Evolutionary conservation across 2,888 invertebrate species (phyloP), one percentile per base, ranked within the genome.

Genomic region (Lapara coniferarum): DNA sequence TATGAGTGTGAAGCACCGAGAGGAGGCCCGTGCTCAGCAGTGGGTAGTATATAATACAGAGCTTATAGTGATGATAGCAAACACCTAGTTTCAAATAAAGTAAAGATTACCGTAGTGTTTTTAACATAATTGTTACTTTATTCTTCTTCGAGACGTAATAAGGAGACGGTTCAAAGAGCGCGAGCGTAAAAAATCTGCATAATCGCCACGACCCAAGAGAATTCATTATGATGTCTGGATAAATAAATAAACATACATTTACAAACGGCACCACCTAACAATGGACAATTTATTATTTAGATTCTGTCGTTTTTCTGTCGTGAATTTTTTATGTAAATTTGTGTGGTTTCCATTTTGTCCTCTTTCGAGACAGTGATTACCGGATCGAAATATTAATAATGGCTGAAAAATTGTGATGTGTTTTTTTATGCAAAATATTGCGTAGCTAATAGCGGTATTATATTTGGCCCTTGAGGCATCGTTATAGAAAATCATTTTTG

Each of bases 231-330:
- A 87, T 85, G 87, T 89, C 88, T 88, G 87, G 88, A 88, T 90
- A 90, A 89, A 89, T 90, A 89, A 89, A 89, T 90, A 86, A 85
- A 78, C 78, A 46, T 57, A 84, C 82, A 85, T 85, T 84, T 84
- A 85, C 86, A 86, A 87, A 82, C 79, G 74, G 78, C 80, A 78
- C 78, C 80, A 83, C 82, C 85, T 86, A 86, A 91, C 89, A 90
- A 92, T 91, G 86, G 88, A 91, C 90, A 91, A 91, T 92, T 91
- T 91, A 91, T 91, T 92, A 91, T 92, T 92, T 90, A 91, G 90
- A 92, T 91, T 89, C 86, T 80, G 81, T 63, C 81, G 79, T 84
- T 82, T 85, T 81, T 82, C 79, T 74, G 73, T 79, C 78, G 79
- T 79, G 85, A 82, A 85, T 88, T 89, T 89, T 89, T 89, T 85